Evolutionary conservation across 2,888 invertebrate genomes (phyloP), one percentile per base, ranked within the genome.

Genomic region (Epinotia nisella): DNA sequence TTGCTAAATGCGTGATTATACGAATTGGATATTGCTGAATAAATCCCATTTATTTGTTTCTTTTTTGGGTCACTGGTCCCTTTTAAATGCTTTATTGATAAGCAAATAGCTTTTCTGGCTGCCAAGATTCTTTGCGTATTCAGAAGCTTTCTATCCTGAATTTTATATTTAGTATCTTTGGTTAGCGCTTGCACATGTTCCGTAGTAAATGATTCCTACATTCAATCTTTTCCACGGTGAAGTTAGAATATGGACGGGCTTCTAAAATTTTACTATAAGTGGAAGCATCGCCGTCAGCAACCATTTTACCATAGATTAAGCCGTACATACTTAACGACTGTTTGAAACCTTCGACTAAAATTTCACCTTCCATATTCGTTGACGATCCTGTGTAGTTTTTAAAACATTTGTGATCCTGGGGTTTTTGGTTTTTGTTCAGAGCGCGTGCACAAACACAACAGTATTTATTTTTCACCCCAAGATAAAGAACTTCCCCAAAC

Each of bases 141-240:
- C 74, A 76, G 7, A 1, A 59, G 10, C 66, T 77, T 76, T 66
- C 75, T 64, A 11, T 58, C 11, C 17, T 35, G n/a, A 11, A 71
- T 5, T 11, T 72, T 62, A 51, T 74, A 75, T 70, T 74, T 74
- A 15, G 71, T 75, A 11, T 77, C 76, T 65, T 21, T 77, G 11
- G 17, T 11, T 10, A 76, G 1, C 1, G 41, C 29, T 41, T 75
- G 41, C 76, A 78, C 10, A 76, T 13, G 58, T 76, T 77, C 0
- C 77, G 29, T 10, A 78, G 51, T 0, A 79, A n/a, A 58, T 80
- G 79, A 58, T 80, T 79, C 13, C 74, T 24, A 66, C 78, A 79
- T 61, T 78, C 76, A n/a, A 80, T 75, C 76, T 79, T 79, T 61
- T 73, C 72, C 2, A 79, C 78, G 0, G 75, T 78, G 3, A 56